Evolutionary conservation across 2,797 vertebrate species (phyloP).

Genomic region (Enteromius fasciolatus): DNA sequence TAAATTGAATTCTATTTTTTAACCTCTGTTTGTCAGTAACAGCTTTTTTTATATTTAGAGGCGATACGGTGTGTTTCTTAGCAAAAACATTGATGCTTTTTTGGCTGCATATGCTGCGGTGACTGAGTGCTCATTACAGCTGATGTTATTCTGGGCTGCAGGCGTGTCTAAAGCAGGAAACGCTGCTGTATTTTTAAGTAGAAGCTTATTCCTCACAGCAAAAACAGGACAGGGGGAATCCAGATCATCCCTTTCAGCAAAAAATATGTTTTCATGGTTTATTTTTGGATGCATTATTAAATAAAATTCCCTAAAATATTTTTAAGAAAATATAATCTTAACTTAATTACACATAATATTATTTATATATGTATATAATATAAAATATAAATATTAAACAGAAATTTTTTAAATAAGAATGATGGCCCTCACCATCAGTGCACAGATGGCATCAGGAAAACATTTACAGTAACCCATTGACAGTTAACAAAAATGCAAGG

Average conservation of each 20-base stretch:
- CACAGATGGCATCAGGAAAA: too few relatives aligned
- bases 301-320: not conserved
- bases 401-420: too few relatives aligned
- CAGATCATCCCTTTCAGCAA: conserved; percentile 38
- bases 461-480: too few relatives aligned
- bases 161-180: conserved; percentile 96
- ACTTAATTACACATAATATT: too few relatives aligned
- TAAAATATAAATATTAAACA: not conserved
- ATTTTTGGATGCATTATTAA: conserved; percentile 14
- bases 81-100: conserved; percentile 74
- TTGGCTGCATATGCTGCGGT: conserved; percentile 74
- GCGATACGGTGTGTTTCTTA: conserved; percentile 67
- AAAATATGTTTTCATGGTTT: not conserved
- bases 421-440: too few relatives aligned
- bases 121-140: conserved; percentile 86
- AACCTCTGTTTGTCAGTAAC: conserved; percentile 36
- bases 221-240: conserved; percentile 77
- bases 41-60: conserved; percentile 11
- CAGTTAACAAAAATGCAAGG: too few relatives aligned
- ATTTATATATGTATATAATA: not conserved
- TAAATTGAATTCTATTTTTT: conserved; percentile 45
- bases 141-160: conserved; percentile 94
- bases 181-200: conserved; percentile 93
- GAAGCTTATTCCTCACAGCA: conserved; percentile 88
- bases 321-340: not conserved